These are phyloP conservation scores for Tholera decimalis DNA, from an alignment of 2,888 invertebrate species.

Conservation along the genomic window DNA sequence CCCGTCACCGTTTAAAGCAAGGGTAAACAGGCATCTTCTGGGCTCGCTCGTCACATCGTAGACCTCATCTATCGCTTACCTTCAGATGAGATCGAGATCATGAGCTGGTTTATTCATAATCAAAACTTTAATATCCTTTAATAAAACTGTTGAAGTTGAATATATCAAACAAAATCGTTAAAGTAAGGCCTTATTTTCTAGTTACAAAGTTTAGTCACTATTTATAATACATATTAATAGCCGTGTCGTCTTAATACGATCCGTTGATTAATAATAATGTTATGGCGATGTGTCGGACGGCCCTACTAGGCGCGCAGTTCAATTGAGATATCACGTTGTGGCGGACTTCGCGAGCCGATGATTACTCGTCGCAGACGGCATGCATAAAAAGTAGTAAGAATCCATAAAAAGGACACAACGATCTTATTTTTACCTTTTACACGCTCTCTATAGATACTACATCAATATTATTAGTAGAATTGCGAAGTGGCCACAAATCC, in stretches of 20 bases:
- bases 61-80: too few relatives aligned
- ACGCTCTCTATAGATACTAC: not conserved
- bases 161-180: too few relatives aligned
- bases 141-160: too few relatives aligned
- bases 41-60: too few relatives aligned
- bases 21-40: too few relatives aligned
- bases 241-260: too few relatives aligned
- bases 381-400: too few relatives aligned
- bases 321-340: conserved; percentile 69
- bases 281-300: not conserved
- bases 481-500: not conserved
- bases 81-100: too few relatives aligned
- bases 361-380: conserved; percentile 62
- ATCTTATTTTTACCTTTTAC: not conserved
- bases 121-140: too few relatives aligned
- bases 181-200: not conserved
- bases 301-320: conserved; percentile 49
- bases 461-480: not conserved
- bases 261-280: not conserved
- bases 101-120: too few relatives aligned
- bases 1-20: too few relatives aligned
- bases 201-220: not conserved
- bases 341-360: conserved; percentile 54
- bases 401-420: not conserved
- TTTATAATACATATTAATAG: not conserved